Conservation (phyloP, 2,113 vertebrate genomes). For the western clawed frog (Xenopus tropicalis) region DNA sequence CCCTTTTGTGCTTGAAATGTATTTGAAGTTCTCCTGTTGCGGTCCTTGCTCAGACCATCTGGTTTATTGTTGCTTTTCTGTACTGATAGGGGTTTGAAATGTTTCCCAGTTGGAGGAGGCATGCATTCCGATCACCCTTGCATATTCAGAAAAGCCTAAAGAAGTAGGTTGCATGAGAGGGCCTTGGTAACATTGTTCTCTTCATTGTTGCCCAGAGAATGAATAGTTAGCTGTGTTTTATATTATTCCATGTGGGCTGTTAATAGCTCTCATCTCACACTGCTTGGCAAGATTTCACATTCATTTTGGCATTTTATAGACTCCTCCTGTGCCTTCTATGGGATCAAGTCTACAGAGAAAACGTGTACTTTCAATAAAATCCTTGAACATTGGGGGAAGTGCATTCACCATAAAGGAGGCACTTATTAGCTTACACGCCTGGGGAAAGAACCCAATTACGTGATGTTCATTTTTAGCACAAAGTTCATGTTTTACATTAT, state of each 20-base stretch:
- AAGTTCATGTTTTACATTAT: too few species aligned
- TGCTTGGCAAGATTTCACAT: neutral
- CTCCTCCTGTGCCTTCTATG: neutral
- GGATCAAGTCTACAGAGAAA: neutral
- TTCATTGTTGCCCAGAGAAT: constrained; percentile 58
- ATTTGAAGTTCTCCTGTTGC: constrained; percentile 51
- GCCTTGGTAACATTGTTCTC: constrained; percentile 59
- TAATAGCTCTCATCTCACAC: neutral
- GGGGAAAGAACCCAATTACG: too few species aligned
- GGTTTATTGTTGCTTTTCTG: constrained; percentile 49
- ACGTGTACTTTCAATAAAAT: neutral
- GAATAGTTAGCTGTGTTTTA: constrained; percentile 55
- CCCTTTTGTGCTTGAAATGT: constrained; percentile 36
- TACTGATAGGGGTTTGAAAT: constrained; percentile 50
- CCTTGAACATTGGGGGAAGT: too few species aligned
- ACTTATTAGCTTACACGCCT: too few species aligned
- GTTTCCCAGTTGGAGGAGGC: constrained; percentile 39
- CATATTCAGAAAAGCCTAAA: constrained; percentile 59
- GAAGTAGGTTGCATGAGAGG: constrained; percentile 61
- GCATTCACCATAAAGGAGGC: too few species aligned
- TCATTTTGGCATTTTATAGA: neutral
- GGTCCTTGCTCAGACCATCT: constrained; percentile 54
- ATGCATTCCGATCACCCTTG: constrained; percentile 28
- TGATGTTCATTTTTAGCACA: too few species aligned
- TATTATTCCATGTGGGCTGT: constrained; percentile 38